Evolutionary conservation across 2,797 vertebrate genomes (phyloP), one percentile per base, ranked within the genome.

Genomic region (Gallinago stenura): DNA sequence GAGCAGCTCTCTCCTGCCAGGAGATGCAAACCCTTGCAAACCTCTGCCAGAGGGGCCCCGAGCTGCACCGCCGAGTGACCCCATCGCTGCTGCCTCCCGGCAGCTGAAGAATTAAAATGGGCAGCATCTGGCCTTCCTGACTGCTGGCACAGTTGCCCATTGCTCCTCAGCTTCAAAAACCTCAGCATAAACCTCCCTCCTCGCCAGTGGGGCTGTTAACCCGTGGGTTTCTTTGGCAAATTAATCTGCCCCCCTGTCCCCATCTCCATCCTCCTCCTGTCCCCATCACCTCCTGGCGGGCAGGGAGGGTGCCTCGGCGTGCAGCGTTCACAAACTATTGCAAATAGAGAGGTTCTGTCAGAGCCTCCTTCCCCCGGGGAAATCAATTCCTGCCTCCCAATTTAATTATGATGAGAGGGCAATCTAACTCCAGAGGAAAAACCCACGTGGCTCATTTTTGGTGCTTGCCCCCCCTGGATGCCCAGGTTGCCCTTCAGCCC

Each of bases 371-470:
- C 66, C 80, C 0, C 3, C 13, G 66, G 54, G 70, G 75, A 65
- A 68, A 91, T 12, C 11, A 0, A 87, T 37, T 25, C 89, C 93
- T 75, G 61, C 58, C 65, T 69, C 54, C 61, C 50, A 6, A 21
- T 45, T 65, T 69, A 12, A 41, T 26, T 10, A 46, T 1, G 33
- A 13, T 0, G 19, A 53, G 33, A 45, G 17, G 46, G 11, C 22
- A 24, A 69, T 5, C 22, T 16, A 35, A 4, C n/a, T 46, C 14
- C 24, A 0, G 0, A 56, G 73, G 43, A 39, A 83, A 53, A 43
- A 41, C 62, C 71, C 2, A 1, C 2, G 0, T 3, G 3, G 35
- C 72, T 46, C 2, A 0, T 13, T 9, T 24, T 24, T 16, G 48
- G 78, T 26, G 4, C 68, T 53, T 33, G 71, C 26, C 16, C 73